A percentile compares a stretch with the other conserved stretches of the same genome.
phyloP scores from a whole-genome alignment of 2,113 vertebrate species.

The Paedocypris sp. region DNA sequence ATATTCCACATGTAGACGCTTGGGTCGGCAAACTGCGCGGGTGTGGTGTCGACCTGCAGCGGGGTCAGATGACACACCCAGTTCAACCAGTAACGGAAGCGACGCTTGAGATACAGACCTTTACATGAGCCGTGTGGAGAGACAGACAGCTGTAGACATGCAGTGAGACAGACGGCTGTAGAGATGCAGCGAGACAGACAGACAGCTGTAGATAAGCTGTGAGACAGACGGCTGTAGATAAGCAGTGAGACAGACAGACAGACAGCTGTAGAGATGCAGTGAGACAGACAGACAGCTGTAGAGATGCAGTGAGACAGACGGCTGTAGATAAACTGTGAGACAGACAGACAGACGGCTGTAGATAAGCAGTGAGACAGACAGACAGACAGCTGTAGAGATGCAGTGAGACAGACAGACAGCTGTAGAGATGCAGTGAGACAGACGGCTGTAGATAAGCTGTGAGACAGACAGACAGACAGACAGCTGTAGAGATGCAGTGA shows the following conservation, averaged over 20 bases:
- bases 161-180: no score
- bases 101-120: neutral
- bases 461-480: neutral
- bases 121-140: neutral
- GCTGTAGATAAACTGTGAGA: neutral
- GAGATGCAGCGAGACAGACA: neutral
- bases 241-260: neutral
- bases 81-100: no score
- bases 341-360: neutral
- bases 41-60: slow-evolving; percentile 74
- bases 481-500: neutral
- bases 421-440: no score
- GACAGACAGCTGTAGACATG: slow-evolving; percentile 23
- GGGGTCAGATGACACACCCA: neutral
- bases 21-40: slow-evolving; percentile 78
- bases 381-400: neutral
- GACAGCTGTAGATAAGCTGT: slow-evolving; percentile 67
- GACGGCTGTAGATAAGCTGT: neutral
- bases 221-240: no score
- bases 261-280: neutral
- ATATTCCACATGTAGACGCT: slow-evolving; percentile 85
- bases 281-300: slow-evolving; percentile 13
- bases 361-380: neutral
- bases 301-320: no score
- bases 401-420: neutral